Percentiles rank a stretch among this genome's conserved stretches.
phyloP scores from a whole-genome alignment of 2,888 invertebrate genomes.

The Catocala sponsa region DNA sequence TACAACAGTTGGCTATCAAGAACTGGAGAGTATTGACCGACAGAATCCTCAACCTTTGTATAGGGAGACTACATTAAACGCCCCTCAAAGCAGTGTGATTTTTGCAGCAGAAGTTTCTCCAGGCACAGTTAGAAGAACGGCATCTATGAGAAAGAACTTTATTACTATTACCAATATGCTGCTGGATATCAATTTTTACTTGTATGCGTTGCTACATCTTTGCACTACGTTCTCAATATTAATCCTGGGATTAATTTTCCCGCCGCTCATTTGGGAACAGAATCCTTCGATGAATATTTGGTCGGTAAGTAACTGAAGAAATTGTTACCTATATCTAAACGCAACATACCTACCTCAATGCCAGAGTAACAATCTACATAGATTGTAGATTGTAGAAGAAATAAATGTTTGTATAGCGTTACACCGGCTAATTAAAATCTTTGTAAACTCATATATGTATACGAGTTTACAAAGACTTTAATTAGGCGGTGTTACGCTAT shows the following conservation, averaged over 20 bases:
- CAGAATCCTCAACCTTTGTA: slow-evolving; percentile 86
- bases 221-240: slow-evolving; percentile 86
- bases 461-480: too few species aligned
- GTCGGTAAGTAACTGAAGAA: slow-evolving; percentile 67
- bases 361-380: too few species aligned
- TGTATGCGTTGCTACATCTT: slow-evolving; percentile 85
- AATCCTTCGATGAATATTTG: slow-evolving; percentile 77
- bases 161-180: slow-evolving; percentile 80
- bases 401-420: too few species aligned
- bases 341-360: too few species aligned
- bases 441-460: too few species aligned
- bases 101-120: slow-evolving; percentile 75
- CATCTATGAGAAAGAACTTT: slow-evolving; percentile 79
- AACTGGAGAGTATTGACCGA: slow-evolving; percentile 79
- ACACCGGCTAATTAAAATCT: too few species aligned
- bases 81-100: slow-evolving; percentile 67
- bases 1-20: slow-evolving; percentile 73
- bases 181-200: slow-evolving; percentile 84
- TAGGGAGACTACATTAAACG: slow-evolving; percentile 86
- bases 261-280: slow-evolving; percentile 83
- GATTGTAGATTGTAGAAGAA: too few species aligned
- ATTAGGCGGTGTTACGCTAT: too few species aligned
- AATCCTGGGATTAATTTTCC: slow-evolving; percentile 84
- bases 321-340: too few species aligned
- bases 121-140: slow-evolving; percentile 79